phyloP scores from a whole-genome alignment of 2,797 vertebrate genomes.

The Sandelia bainsii region DNA sequence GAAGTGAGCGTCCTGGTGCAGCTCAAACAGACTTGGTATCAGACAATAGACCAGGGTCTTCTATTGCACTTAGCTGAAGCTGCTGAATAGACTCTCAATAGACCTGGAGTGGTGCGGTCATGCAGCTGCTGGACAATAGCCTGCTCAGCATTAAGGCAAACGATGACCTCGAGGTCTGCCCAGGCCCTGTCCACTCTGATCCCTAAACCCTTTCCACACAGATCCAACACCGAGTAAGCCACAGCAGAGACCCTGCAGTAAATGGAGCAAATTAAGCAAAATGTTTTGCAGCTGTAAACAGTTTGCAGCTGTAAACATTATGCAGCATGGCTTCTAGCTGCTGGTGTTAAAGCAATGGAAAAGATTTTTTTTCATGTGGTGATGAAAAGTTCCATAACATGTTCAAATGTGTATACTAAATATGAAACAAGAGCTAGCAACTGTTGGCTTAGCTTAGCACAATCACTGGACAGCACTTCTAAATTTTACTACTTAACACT shows the following conservation, averaged over 20 bases:
- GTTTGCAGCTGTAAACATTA: constrained; percentile 10
- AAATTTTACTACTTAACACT: no score
- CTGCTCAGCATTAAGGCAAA: constrained; percentile 71
- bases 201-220: constrained; percentile 56
- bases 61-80: constrained; percentile 67
- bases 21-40: constrained; percentile 71
- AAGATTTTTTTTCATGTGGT: neutral
- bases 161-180: constrained; percentile 65
- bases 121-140: constrained; percentile 74
- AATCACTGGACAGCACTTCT: constrained; percentile 1
- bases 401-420: neutral
- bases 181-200: constrained; percentile 60
- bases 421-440: constrained; percentile 4
- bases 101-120: constrained; percentile 62
- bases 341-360: neutral
- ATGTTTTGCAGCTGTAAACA: constrained; percentile 2
- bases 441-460: neutral
- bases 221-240: constrained; percentile 48
- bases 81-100: constrained; percentile 74
- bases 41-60: constrained; percentile 72
- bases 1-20: constrained; percentile 69
- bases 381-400: neutral
- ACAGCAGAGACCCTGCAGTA: constrained; percentile 20
- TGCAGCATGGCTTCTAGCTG: neutral
- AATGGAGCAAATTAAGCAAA: constrained; percentile 33